Conservation (phyloP, 2,113 vertebrate genomes). For the Macroglossus sobrinus region DNA sequence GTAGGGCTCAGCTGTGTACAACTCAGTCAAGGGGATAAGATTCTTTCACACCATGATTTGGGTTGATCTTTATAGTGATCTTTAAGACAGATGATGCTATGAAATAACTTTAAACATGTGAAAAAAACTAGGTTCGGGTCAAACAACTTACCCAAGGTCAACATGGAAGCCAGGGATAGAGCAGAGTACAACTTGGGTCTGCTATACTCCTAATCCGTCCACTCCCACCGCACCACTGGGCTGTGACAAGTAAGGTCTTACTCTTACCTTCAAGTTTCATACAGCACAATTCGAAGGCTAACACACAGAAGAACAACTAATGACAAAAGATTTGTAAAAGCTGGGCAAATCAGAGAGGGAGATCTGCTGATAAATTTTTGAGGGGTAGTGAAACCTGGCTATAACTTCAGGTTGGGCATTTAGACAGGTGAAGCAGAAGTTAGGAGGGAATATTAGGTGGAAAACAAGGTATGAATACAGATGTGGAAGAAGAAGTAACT, state of each 20-base stretch:
- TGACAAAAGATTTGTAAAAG: not conserved
- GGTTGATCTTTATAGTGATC: not conserved
- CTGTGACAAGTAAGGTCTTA: not conserved
- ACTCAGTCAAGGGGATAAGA: not conserved
- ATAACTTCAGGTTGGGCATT: not conserved
- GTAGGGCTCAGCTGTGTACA: not conserved
- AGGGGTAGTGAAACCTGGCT: not conserved
- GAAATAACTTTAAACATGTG: not conserved
- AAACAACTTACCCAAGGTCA: slow-evolving; percentile 2
- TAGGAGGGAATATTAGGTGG: not conserved
- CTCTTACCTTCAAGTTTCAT: not conserved
- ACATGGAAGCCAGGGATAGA: not conserved
- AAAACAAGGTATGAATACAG: not conserved
- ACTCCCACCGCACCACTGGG: not conserved
- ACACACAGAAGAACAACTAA: not conserved
- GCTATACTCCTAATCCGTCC: not conserved
- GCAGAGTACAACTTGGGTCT: not conserved
- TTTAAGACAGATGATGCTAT: not conserved
- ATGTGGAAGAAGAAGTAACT: not conserved
- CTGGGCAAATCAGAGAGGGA: not conserved
- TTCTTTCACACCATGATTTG: not conserved
- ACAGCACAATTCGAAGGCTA: not conserved
- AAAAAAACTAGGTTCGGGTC: not conserved
- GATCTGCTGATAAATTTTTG: not conserved
- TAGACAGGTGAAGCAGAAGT: not conserved